These are phyloP conservation scores for Leptinotarsa peninsularis DNA, from an alignment of 2,888 invertebrate genomes.

Conservation along the genomic window DNA sequence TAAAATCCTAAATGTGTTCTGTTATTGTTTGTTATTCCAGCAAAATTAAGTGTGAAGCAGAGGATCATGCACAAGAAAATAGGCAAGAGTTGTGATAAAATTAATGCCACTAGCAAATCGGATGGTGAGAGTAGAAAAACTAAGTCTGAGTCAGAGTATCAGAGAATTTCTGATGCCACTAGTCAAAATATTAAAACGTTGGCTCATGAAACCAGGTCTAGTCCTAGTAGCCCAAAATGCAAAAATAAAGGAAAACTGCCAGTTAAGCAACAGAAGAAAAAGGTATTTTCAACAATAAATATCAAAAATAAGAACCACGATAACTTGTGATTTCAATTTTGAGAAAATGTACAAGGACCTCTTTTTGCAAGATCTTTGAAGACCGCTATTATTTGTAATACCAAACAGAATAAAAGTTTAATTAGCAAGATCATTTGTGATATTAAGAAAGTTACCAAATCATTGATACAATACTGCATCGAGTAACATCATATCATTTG, in stretches of 20 bases:
- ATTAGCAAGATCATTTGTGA: no score
- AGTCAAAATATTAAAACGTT: constrained; percentile 69
- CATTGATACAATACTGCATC: no score
- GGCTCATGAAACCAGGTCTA: constrained; percentile 66
- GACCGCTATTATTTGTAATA: no score
- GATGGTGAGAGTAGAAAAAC: constrained; percentile 57
- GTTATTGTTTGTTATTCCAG: constrained; percentile 29
- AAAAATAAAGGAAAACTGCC: constrained; percentile 60
- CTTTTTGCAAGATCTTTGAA: no score
- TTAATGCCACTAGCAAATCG: constrained; percentile 58
- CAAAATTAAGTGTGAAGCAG: constrained; percentile 59
- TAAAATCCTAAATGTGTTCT: no score
- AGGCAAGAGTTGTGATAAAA: constrained; percentile 66
- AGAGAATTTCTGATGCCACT: constrained; percentile 70
- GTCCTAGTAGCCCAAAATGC: constrained; percentile 63
- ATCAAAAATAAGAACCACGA: no score
- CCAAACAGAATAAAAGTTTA: no score
- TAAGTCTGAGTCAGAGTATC: constrained; percentile 68
- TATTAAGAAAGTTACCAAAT: no score
- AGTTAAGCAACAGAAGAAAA: constrained; percentile 51
- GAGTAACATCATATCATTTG: no score
- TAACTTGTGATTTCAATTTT: no score
- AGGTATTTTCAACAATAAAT: constrained; percentile 37
- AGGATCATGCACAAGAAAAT: constrained; percentile 65
- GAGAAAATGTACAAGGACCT: no score